Base-by-base conservation (phyloP, 2,888 invertebrate species). In the Habroteleia sp. region DNA sequence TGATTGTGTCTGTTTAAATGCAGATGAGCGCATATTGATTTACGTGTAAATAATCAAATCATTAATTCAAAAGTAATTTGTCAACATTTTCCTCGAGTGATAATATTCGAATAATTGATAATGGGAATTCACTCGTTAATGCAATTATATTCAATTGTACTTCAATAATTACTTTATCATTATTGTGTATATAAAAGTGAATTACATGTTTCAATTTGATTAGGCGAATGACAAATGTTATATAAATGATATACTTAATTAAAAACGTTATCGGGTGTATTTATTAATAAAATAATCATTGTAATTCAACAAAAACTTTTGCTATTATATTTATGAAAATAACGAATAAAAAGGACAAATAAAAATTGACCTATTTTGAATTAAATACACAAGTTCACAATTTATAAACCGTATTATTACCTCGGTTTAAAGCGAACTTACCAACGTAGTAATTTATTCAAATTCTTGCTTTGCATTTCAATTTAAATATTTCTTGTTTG, bases 401-500 rank as follows among this genome's bases (percentile, higher is more conserved):
- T 46, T 39, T 37, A 35, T 17, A 5, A 41, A 20, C 48, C 25
- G 29, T 48, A 23, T 46, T 44, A 66, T 66, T 46, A 66, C 11
- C 46, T 48, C 48, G 33, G n/a, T 65, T 44, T 3, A 27, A 33
- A 27, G 14, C 17, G 39, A 44, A 56, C 56, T 46, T 14, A 31
- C 39, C 23, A 6, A 20, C 39, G 54, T 56, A 41, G n/a, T 46
- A 65, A 73, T 65, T 65, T 54, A 65, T 73, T 73, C 39, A 23
- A 35, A 60, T 44, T 37, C 11, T 20, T n/a, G 41, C 44, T 29
- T 50, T 23, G 54, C 44, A 50, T 44, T 23, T 2, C 20, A 44
- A 73, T 65, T 73, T 48, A n/a, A 65, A 41, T 27, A 35, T 42
- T 65, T 58, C 58, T 65, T 56, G 33, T 56, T 68, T 29, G 46